Percentiles rank a stretch among this genome's conserved stretches.
These are phyloP conservation scores for Sitta europaea DNA, from an alignment of 2,113 vertebrate genomes.

Conservation along the genomic window DNA sequence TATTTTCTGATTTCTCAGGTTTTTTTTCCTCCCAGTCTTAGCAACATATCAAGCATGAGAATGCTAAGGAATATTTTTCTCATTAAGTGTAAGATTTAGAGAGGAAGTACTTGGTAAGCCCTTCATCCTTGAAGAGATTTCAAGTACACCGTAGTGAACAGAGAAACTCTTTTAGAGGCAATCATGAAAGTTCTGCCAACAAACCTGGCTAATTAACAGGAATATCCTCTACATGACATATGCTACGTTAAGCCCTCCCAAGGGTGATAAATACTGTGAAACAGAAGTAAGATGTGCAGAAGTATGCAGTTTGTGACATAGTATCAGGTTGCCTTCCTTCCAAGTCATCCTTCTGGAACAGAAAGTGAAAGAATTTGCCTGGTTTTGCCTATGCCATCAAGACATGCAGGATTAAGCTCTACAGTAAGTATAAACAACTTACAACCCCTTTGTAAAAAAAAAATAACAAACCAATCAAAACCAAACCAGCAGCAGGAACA, in stretches of 20 bases:
- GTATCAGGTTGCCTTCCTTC: not conserved
- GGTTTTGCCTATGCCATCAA: not conserved
- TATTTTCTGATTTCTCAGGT: not conserved
- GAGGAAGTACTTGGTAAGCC: not conserved
- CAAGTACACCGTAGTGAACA: not conserved
- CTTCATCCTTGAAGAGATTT: not conserved
- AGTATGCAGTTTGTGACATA: not conserved
- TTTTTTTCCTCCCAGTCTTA: not conserved
- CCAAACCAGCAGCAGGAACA: not conserved
- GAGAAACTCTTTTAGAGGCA: not conserved
- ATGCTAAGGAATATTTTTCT: not conserved
- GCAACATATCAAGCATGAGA: not conserved
- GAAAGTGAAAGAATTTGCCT: not conserved
- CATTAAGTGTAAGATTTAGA: not conserved
- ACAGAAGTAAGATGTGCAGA: not conserved
- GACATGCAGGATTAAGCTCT: not conserved
- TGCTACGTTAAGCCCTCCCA: not conserved
- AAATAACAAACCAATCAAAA: not conserved
- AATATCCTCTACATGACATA: not conserved
- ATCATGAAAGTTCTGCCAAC: not conserved
- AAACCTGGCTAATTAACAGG: not conserved
- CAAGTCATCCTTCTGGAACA: not conserved
- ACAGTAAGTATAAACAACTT: not conserved
- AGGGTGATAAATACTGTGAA: not conserved
- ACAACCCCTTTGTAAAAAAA: not conserved